A percentile compares a stretch with the other conserved stretches of the same genome.
Conservation (phyloP, 2,888 invertebrate genomes). For the Taenaris catops region DNA sequence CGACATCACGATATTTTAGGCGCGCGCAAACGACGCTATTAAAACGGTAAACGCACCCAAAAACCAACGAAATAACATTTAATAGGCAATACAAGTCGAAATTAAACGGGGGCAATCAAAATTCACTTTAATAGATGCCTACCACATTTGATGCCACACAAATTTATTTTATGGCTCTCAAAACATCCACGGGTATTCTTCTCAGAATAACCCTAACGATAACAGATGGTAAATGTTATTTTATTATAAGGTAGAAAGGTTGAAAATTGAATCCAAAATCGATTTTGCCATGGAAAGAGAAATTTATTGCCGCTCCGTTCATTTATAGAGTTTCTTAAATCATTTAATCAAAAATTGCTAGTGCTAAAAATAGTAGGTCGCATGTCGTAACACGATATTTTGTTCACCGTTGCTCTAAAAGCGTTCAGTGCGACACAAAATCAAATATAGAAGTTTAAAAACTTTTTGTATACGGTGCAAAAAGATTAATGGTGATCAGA, state of each 20-base stretch:
- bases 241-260: constrained; percentile 6
- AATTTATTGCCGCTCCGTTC: background rate
- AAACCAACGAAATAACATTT: constrained; percentile 22
- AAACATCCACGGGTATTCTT: constrained; percentile 29
- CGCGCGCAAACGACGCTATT: constrained; percentile 14
- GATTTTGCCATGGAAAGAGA: constrained; percentile 1
- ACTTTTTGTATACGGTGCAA: no score
- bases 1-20: constrained; percentile 18
- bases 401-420: no score
- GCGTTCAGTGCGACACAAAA: no score
- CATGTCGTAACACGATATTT: no score
- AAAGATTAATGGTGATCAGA: no score
- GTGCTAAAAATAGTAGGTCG: no score
- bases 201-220: constrained; percentile 16
- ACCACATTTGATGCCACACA: constrained; percentile 29
- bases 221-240: constrained; percentile 5
- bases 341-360: background rate
- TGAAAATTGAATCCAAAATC: background rate
- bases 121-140: constrained; percentile 29
- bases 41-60: constrained; percentile 13
- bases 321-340: no score
- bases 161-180: constrained; percentile 35
- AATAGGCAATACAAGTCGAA: constrained; percentile 27
- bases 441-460: no score
- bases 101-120: constrained; percentile 29